A percentile compares a stretch with the other conserved stretches of the same genome.
phyloP scores from a whole-genome alignment of 2,888 invertebrate genomes.

The Danaus chrysippus region DNA sequence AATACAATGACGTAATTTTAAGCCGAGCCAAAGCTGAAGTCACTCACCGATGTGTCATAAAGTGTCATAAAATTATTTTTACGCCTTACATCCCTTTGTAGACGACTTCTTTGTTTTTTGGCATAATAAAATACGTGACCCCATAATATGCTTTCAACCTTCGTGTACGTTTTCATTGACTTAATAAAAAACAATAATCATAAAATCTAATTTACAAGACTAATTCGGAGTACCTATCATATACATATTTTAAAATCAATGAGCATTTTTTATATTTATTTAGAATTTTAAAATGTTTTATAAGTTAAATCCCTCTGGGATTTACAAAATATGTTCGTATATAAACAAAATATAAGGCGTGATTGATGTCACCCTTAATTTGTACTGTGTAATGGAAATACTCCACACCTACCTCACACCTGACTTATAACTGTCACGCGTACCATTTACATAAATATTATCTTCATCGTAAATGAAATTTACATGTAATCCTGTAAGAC shows the following conservation, averaged over 20 bases:
- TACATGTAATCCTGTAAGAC: constrained; percentile 27
- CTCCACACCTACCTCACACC: constrained; percentile 29
- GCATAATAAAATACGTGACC: constrained; percentile 23
- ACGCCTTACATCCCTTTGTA: background rate
- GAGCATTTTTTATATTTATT: no score
- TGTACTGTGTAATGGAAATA: constrained; percentile 8
- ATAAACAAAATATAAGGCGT: no score
- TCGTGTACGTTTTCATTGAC: constrained; percentile 10
- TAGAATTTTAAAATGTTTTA: no score
- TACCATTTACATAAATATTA: constrained; percentile 44
- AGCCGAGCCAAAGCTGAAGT: background rate
- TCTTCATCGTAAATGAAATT: constrained; percentile 38
- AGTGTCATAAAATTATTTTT: constrained; percentile 1
- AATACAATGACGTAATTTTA: no score
- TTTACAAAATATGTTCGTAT: no score
- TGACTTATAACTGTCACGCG: constrained; percentile 37
- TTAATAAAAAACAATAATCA: background rate
- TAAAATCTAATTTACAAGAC: background rate
- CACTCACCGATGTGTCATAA: no score
- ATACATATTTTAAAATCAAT: no score
- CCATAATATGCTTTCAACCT: constrained; percentile 21
- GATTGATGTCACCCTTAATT: background rate
- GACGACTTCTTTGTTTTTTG: constrained; percentile 17
- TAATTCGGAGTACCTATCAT: background rate
- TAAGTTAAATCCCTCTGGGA: no score